Percentiles rank a stretch among this genome's conserved stretches.
These are phyloP conservation scores for Phengaris alcon DNA, from an alignment of 2,888 invertebrate genomes.

Conservation along the genomic window DNA sequence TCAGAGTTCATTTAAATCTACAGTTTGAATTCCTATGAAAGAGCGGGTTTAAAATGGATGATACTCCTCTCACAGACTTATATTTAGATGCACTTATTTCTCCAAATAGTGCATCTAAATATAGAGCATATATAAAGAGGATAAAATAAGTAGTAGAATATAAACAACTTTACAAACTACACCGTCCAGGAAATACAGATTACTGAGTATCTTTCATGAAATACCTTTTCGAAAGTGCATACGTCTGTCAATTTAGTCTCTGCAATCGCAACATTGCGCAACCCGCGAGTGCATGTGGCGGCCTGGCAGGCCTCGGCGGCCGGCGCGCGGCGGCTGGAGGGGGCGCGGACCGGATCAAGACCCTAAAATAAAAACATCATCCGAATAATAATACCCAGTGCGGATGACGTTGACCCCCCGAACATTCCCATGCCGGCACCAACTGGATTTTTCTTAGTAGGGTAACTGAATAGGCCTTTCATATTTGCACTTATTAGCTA, in stretches of 20 bases:
- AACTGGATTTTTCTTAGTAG: slow-evolving; percentile 72
- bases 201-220: no score
- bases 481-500: slow-evolving; percentile 73
- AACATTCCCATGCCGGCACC: slow-evolving; percentile 72
- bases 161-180: no score
- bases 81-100: no score
- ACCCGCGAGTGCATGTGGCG: slow-evolving; percentile 40
- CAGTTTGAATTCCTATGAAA: no score
- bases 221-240: not conserved
- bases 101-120: no score
- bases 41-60: no score
- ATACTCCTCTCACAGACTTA: no score
- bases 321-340: slow-evolving; percentile 55
- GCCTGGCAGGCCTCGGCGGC: no score
- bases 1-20: no score
- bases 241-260: not conserved
- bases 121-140: no score
- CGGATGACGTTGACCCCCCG: slow-evolving; percentile 78
- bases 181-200: no score
- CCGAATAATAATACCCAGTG: slow-evolving; percentile 79
- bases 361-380: slow-evolving; percentile 79
- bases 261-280: slow-evolving; percentile 31
- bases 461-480: slow-evolving; percentile 67
- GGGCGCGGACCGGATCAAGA: slow-evolving; percentile 77
- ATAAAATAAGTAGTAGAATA: no score